A percentile compares a stretch with the other conserved stretches of the same genome.
These are phyloP conservation scores for Aulostomus chinensis DNA, from an alignment of 2,797 vertebrate genomes.

Conservation along the genomic window DNA sequence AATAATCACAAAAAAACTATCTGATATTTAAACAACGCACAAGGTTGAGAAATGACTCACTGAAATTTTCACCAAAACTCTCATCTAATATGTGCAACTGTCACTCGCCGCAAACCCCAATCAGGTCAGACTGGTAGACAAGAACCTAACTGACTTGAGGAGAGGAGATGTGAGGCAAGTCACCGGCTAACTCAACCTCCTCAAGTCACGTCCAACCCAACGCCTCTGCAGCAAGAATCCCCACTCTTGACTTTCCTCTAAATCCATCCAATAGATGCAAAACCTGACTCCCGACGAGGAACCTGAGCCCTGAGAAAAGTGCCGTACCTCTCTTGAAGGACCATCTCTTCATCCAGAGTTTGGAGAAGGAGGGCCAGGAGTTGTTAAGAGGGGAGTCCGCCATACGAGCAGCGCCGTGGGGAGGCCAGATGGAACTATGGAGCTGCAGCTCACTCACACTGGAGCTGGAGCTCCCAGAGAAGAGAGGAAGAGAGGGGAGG, in stretches of 20 bases:
- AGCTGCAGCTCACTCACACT: constrained; percentile 48
- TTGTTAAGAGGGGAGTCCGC: constrained; percentile 91
- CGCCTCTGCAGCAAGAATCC: not conserved
- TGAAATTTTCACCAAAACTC: constrained; percentile 1
- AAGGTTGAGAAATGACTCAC: constrained; percentile 33
- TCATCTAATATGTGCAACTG: not conserved
- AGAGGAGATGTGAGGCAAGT: not conserved
- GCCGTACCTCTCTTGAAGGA: constrained; percentile 95
- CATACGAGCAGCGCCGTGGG: constrained; percentile 74
- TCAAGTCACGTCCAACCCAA: constrained; percentile 1
- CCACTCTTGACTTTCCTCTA: not conserved
- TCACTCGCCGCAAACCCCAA: constrained; percentile 29
- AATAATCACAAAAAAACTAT: no score
- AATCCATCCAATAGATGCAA: not conserved
- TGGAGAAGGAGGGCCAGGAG: constrained; percentile 96
- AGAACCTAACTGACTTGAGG: not conserved
- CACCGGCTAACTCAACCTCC: not conserved
- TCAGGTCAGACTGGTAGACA: constrained; percentile 13
- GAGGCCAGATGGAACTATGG: constrained; percentile 51
- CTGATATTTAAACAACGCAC: no score
- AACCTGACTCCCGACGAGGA: not conserved
- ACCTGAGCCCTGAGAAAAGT: no score
- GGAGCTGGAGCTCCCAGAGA: constrained; percentile 35
- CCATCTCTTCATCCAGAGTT: constrained; percentile 94
- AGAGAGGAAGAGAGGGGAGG: constrained; percentile 8